These are phyloP conservation scores for Cichladusa arquata DNA, from an alignment of 2,113 vertebrate genomes.

Conservation along the genomic window DNA sequence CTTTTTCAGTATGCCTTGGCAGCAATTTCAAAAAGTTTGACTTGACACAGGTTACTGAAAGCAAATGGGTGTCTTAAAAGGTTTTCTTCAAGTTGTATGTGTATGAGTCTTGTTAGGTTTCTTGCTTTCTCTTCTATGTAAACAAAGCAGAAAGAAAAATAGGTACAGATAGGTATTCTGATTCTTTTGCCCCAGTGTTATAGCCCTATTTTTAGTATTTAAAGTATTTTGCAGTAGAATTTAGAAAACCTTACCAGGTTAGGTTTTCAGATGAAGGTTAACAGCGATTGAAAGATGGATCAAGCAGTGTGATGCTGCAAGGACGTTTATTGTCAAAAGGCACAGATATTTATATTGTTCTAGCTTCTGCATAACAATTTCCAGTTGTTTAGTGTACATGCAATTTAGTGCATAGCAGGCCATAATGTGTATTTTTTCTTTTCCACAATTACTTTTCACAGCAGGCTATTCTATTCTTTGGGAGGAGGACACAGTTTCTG, in stretches of 20 bases:
- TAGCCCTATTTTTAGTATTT: background rate
- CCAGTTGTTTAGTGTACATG: background rate
- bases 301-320: background rate
- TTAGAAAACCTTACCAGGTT: background rate
- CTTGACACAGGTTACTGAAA: background rate
- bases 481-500: background rate
- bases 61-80: background rate
- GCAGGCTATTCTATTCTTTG: background rate
- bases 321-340: background rate
- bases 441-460: background rate
- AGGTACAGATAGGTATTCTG: background rate
- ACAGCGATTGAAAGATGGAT: background rate
- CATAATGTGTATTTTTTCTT: background rate
- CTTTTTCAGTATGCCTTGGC: background rate
- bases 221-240: background rate
- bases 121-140: background rate
- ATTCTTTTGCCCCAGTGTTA: background rate
- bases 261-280: background rate
- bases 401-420: background rate
- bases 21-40: background rate
- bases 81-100: background rate
- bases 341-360: background rate
- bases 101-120: background rate
- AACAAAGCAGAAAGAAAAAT: background rate
- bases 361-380: background rate